Base-by-base conservation (phyloP, 2,888 invertebrate species). In the Antheraea yamamai region DNA sequence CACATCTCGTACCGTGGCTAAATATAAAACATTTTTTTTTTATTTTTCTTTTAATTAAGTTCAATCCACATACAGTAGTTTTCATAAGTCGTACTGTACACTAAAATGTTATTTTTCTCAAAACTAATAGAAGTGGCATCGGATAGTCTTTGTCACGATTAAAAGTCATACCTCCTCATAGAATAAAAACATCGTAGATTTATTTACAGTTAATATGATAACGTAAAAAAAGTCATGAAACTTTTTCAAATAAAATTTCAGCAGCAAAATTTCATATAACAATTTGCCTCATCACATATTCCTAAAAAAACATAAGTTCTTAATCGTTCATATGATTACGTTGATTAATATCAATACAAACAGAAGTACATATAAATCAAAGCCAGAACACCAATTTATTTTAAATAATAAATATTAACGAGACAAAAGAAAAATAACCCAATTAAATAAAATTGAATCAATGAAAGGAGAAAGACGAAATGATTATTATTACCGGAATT, bases 1-100 rank as follows among this genome's bases (percentile, higher is more conserved):
- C 99, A 88, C 99, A 99, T 81, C 99, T 95, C 20, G 99, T 99
- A n/a, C 99, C 99, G 90, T 99, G 99, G 85, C 99, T 99, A 39
- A 61, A 12, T 8, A 70, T 30, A 16, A 64, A 26, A 64, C 26
- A 64, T 64, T 26, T n/a, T 30, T 30, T 30, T 30, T 30, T 30
- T 30, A 30, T 30, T 30, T 30, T 30, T 30, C n/a, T n/a, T n/a
- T n/a, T n/a, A n/a, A n/a, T n/a, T n/a, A 30, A 58, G n/a, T 61
- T 61, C 1, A 2, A 12, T 61, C 61, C 61, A 23, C 12, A 12
- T 23, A 10, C 4, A 61, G 2, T 23, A n/a, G n/a, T 61, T n/a
- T 61, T n/a, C 47, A 47, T 47, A 47, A 10, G 7, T 39, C 2
- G 7, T 39, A 39, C 35, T 6, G 35, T 39, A 6, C 7, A 39